Evolutionary conservation across 2,888 invertebrate genomes (phyloP), one percentile per base, ranked within the genome.

Genomic region (Nasonovia ribisnigri): DNA sequence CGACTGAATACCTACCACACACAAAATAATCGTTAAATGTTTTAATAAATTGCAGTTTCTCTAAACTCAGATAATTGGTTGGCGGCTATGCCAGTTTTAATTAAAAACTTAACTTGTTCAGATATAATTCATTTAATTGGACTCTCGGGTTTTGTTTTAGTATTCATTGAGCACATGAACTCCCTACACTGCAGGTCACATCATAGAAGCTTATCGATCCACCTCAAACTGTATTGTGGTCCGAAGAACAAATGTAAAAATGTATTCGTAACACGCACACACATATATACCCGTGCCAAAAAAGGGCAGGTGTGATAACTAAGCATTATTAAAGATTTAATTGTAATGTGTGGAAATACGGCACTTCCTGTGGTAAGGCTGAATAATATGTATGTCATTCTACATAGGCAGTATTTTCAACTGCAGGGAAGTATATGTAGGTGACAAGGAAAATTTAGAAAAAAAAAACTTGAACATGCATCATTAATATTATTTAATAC

Each of bases 71-170:
- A 86, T 57, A 86, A 86, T 91, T 86, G 86, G 67, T 77, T 13
- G 46, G 57, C 26, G 36, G 24, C 87, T 46, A 46, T 36, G 60
- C 46, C 60, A 24, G 86, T 92, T 87, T 92, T 92, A 92, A 92
- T 92, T 87, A 87, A 92, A 92, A 92, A 57, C 92, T 60, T 87
- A 92, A 84, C 42, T 91, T 42, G 42, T 91, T 91, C 51, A 16
- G 36, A 77, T 77, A 90, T 51, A 51, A 91, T 91, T 54, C 29
- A 43, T 91, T 84, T 54, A 84, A 91, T 91, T 43, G 84, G 54
- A 84, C 84, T 43, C 84, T 57, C 13, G n/a, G 54, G 54, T 20
- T 60, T 89, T 43, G 29, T 84, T 84, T 84, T 43, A 26, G 51
- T 84, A n/a, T 48, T 48, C 90, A 48, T 48, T 16, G 90, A 77